Base-by-base conservation (phyloP, 1,140 invertebrate genomes). In the Leguminivora glycinivorella region DNA sequence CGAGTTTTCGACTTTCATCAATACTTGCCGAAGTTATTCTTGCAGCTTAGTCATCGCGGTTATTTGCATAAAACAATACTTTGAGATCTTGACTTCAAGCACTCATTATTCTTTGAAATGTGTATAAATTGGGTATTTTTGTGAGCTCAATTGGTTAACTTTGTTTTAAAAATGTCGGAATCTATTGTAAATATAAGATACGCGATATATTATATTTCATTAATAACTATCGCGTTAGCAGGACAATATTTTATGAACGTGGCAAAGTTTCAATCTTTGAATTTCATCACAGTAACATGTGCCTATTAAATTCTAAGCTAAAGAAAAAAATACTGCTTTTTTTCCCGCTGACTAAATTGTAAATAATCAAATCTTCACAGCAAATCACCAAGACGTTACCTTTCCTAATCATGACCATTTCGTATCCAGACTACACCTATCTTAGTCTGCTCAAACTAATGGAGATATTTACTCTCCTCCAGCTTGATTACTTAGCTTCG, bases 51-150 rank as follows among this genome's bases (percentile, higher is more conserved):
- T 77, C 78, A 79, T 79, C 63, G 74, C 52, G 43, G 43, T 58
- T 75, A 74, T 81, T 79, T 83, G 75, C 74, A 76, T 78, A 78
- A 82, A 79, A 82, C 77, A 72, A 76, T 76, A 73, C 70, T 68
- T 25, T 14, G 24, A 17, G 56, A 60, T 26, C 38, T 22, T 70
- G 22, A 38, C 56, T 72, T 70, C 70, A 72, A 70, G 68, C 74
- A 68, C 69, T 38, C 24, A n/a, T 26, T 31, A n/a, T 26, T 31
- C n/a, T 26, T 52, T 17, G 25, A 60, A 63, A 63, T 29, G 26
- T 63, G 17, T 17, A 63, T 29, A 63, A 31, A 31, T 63, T 60
- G 29, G 24, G 14, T 17, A 43, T 25, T 60, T 60, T 60, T 24
- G 10, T 60, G 56, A 25, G 25, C 25, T 60, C 56, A 60, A 25